Percentiles rank a stretch among this genome's conserved stretches.
phyloP scores from a whole-genome alignment of 2,888 invertebrate genomes.

The Loripinus fragilis region DNA sequence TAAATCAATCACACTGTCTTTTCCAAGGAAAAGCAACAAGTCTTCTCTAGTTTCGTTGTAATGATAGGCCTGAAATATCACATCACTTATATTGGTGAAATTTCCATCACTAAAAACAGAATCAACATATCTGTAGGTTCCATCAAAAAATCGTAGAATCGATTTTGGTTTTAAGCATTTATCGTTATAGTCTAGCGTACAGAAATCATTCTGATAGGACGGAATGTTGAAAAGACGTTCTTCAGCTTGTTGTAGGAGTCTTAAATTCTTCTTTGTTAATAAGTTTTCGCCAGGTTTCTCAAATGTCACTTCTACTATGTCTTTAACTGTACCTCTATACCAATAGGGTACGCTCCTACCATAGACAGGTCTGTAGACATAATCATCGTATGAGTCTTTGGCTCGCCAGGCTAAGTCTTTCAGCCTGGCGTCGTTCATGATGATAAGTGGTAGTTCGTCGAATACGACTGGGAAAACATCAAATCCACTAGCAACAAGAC shows the following conservation, averaged over 20 bases:
- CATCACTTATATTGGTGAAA: slow-evolving; percentile 49
- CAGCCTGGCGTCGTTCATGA: slow-evolving; percentile 58
- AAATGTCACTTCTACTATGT: slow-evolving; percentile 61
- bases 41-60: slow-evolving; percentile 64
- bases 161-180: slow-evolving; percentile 62
- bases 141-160: slow-evolving; percentile 64
- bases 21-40: slow-evolving; percentile 56
- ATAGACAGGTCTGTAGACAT: slow-evolving; percentile 51
- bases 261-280: slow-evolving; percentile 46
- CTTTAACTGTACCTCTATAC: slow-evolving; percentile 55
- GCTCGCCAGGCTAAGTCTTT: slow-evolving; percentile 60
- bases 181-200: slow-evolving; percentile 40
- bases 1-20: slow-evolving; percentile 37
- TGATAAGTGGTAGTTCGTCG: slow-evolving; percentile 59
- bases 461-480: slow-evolving; percentile 66
- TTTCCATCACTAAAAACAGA: slow-evolving; percentile 45
- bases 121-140: slow-evolving; percentile 59
- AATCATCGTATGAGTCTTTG: slow-evolving; percentile 27
- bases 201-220: slow-evolving; percentile 52
- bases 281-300: slow-evolving; percentile 55
- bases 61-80: slow-evolving; percentile 58
- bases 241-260: slow-evolving; percentile 50
- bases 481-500: slow-evolving; percentile 52
- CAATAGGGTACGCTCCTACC: slow-evolving; percentile 49
- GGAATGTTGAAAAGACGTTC: slow-evolving; percentile 47